A percentile compares a stretch with the other conserved stretches of the same genome.
These are phyloP conservation scores for Pogona vitticeps DNA, from an alignment of 2,113 vertebrate species.

Conservation along the genomic window DNA sequence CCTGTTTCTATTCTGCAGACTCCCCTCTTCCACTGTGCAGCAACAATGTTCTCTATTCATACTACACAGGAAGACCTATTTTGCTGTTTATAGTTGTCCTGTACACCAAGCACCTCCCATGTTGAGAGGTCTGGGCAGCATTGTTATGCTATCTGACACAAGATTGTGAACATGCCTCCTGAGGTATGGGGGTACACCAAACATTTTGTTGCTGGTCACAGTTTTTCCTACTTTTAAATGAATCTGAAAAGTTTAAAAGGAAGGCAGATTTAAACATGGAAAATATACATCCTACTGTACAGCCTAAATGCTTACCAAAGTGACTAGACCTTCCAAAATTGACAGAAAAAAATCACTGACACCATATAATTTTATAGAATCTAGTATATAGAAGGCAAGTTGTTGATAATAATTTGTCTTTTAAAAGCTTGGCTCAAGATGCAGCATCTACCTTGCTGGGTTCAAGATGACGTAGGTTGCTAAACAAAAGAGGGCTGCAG, in stretches of 20 bases:
- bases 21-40: too few species aligned
- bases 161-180: neutral
- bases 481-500: neutral
- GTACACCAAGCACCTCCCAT: neutral
- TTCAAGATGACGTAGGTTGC: conserved; percentile 10
- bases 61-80: too few species aligned
- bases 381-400: conserved; percentile 42
- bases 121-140: neutral
- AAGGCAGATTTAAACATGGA: conserved; percentile 13
- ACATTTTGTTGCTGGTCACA: neutral
- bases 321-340: conserved; percentile 31
- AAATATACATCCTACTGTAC: neutral
- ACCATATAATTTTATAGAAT: conserved; percentile 28
- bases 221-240: neutral
- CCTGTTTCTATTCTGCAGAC: too few species aligned
- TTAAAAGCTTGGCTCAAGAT: conserved; percentile 35
- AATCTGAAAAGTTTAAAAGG: conserved; percentile 26
- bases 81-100: neutral
- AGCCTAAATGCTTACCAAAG: conserved; percentile 44
- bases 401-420: conserved; percentile 19
- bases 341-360: conserved; percentile 31
- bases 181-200: neutral
- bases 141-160: too few species aligned
- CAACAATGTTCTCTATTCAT: too few species aligned
- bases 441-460: conserved; percentile 48